Base-by-base conservation (phyloP, 1,140 invertebrate genomes). In the Helicoverpa armigera region DNA sequence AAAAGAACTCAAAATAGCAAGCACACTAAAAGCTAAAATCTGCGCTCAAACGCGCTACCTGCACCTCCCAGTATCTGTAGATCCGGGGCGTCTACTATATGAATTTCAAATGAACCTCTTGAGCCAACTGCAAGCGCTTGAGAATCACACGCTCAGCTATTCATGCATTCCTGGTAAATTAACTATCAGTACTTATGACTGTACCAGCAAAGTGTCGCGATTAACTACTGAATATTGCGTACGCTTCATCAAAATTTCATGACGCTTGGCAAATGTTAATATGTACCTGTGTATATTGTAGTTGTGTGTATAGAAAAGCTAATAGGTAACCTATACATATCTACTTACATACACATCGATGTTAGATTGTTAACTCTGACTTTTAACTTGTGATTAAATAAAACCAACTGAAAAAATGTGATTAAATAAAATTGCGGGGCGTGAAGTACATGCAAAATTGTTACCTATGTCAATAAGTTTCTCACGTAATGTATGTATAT, bases 81-180 rank as follows among this genome's bases (percentile, higher is more conserved):
- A 54, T 67, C 75, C 50, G 1, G 53, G 16, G 58, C 48, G 70
- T 23, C 70, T 23, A 54, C 80, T 73, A 82, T 82, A 87, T 87
- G 83, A 87, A 87, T 87, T 85, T 83, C 83, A 87, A 85, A 87
- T 87, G 80, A 87, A 76, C 70, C 83, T 58, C 82, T 83, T 83
- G 82, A 85, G 85, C 83, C 85, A 87, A 85, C 74, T 85, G 85
- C 83, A 83, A 67, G 23, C 81, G 31, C 67, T 54, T 56, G 58
- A 74, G 81, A 87, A 77, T 85, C 81, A 76, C 80, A 81, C 79
- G 58, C 82, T 87, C 78, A 78, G 82, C 80, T 82, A 86, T 87
- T 87, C 82, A 85, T 87, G 85, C 85, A 83, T 85, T 87, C 83
- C 83, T 87, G 80, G 76, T 85, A 83, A 86, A 85, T 86, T 86